These are phyloP conservation scores for Saguinus midas DNA, from an alignment of 2,113 vertebrate genomes.

Conservation along the genomic window DNA sequence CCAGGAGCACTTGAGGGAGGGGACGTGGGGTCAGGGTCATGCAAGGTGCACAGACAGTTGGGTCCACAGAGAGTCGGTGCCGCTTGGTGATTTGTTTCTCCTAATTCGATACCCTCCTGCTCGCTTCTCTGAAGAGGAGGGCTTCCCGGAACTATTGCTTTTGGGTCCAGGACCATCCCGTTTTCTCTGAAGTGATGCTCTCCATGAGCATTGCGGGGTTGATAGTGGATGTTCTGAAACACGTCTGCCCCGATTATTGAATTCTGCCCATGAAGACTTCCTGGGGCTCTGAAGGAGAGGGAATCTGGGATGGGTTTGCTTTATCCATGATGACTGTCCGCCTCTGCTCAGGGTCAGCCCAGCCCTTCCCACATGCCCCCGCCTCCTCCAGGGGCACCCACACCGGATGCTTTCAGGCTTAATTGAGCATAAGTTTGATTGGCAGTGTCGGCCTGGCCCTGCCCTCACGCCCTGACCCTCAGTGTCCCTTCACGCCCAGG, in stretches of 20 bases:
- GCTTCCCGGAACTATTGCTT: background rate
- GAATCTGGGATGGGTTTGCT: background rate
- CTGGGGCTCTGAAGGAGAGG: background rate
- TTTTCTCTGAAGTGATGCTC: background rate
- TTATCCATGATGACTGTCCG: fast-evolving
- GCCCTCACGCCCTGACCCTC: fast-evolving
- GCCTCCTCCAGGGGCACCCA: background rate
- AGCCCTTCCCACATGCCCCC: fast-evolving
- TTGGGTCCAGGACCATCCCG: fast-evolving
- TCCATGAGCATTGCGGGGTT: fast-evolving
- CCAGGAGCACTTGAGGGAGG: too few relatives aligned
- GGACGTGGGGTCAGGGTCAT: fast-evolving
- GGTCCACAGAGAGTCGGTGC: fast-evolving
- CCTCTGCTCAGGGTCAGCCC: background rate
- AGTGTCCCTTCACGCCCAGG: background rate
- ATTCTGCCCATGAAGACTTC: background rate
- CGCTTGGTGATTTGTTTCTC: fast-evolving
- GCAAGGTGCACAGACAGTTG: fast-evolving
- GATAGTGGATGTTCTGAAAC: fast-evolving
- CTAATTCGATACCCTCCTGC: fast-evolving
- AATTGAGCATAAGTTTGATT: fast-evolving
- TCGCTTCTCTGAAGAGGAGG: background rate
- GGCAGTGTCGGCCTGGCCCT: fast-evolving
- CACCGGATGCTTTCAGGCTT: fast-evolving
- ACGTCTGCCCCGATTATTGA: fast-evolving